Evolutionary conservation across 2,888 invertebrate species (phyloP).

Genomic region (Nemurella pictetii): DNA sequence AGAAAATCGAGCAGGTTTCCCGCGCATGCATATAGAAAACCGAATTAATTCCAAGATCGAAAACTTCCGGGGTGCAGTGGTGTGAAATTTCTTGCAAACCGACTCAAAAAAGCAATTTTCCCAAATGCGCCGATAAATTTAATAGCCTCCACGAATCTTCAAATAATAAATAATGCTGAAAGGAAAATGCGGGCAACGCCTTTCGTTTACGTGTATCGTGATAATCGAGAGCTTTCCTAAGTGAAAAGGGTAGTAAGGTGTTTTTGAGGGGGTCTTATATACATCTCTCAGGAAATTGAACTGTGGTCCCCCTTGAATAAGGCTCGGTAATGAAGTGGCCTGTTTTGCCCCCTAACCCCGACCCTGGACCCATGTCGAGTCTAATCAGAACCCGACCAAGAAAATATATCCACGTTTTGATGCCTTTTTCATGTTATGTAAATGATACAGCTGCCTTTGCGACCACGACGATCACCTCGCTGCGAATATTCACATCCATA

Average conservation of each 20-base stretch:
- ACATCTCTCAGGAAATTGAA: constrained; percentile 30
- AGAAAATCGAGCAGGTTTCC: neutral
- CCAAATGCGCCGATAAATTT: neutral
- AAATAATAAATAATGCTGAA: neutral
- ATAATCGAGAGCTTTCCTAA: neutral
- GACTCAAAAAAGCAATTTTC: neutral
- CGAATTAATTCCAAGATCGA: neutral
- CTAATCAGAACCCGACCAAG: constrained; percentile 37
- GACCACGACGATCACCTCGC: neutral
- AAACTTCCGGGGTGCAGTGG: neutral
- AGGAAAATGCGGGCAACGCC: neutral
- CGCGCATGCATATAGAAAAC: neutral
- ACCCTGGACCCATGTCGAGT: constrained; percentile 40
- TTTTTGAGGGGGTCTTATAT: constrained; percentile 19
- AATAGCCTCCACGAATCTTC: neutral
- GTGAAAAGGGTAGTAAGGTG: constrained; percentile 24
- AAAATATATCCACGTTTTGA: constrained; percentile 20
- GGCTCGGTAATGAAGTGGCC: constrained; percentile 28
- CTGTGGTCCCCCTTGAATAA: constrained; percentile 32
- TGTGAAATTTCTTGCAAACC: neutral
- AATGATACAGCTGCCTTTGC: constrained; percentile 17
- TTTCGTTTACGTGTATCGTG: neutral
- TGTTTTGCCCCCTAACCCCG: constrained; percentile 36
- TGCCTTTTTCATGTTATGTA: constrained; percentile 20
- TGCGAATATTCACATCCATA: neutral